Evolutionary conservation across 2,797 vertebrate genomes (phyloP), one percentile per base, ranked within the genome.

Genomic region (Hydrophis major): DNA sequence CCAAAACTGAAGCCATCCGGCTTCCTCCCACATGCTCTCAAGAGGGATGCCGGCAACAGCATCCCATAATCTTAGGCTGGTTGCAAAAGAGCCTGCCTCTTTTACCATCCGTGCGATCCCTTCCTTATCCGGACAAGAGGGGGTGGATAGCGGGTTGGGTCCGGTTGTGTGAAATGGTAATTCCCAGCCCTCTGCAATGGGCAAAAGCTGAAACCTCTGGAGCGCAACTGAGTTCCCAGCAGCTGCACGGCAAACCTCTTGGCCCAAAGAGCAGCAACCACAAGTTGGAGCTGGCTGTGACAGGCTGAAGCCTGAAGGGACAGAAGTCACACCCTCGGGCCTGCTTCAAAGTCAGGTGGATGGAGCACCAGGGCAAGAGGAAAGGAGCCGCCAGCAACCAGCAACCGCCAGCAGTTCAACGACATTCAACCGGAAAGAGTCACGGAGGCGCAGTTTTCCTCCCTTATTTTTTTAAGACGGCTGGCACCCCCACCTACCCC

Each of bases 401-500:
- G 4, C 11, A n/a, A 55, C 16, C 78, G 14, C 3, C 4, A 53
- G 28, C 8, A 3, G 18, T 4, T 88, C 11, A 2, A 22, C 47
- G 47, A 47, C 47, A 47, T 5, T 42, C 22, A 37, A n/a, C 1
- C 14, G n/a, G 22, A 20, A 28, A 11, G 78, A 37, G 22, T 5
- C 37, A 2, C 4, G 0, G 2, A 37, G 32, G 57, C 0, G 16
- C n/a, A 3, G 4, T 20, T 18, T 11, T 8, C 25, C 74, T 78
- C 37, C 74, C 22, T 1, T 13, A 2, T n/a, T 53, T 27, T 27
- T n/a, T 78, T 69, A 56, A 93, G 94, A 94, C 89, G 78, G 69
- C 0, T 53, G 53, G 93, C 91, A 59, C 78, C 3, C 14, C 56
- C 4, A 42, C 42, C 93, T 92, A 28, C 93, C 96, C 93, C 96